phyloP scores from a whole-genome alignment of 2,113 vertebrate species.

The Euleptes europaea region DNA sequence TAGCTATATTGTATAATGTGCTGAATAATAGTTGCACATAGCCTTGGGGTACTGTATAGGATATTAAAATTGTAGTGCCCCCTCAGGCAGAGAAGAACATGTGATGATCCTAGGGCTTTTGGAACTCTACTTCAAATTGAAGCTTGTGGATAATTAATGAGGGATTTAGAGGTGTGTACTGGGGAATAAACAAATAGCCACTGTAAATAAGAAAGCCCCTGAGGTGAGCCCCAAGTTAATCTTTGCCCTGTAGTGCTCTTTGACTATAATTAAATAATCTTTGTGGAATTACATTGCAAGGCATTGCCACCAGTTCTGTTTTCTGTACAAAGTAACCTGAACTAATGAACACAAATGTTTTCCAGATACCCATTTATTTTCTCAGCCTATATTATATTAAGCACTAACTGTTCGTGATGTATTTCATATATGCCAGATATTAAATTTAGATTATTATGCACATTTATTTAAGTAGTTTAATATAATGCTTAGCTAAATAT shows the following conservation, averaged over 20 bases:
- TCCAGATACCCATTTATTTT: background rate
- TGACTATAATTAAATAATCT: constrained; percentile 42
- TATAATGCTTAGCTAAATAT: background rate
- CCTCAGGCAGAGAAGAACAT: constrained; percentile 26
- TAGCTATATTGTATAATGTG: constrained; percentile 42
- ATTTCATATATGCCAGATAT: background rate
- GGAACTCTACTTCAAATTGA: constrained; percentile 40
- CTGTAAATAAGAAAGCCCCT: constrained; percentile 50
- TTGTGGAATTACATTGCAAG: constrained; percentile 38
- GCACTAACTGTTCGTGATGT: background rate
- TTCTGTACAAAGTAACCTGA: constrained; percentile 33
- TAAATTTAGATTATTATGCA: background rate
- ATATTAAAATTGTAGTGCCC: constrained; percentile 38
- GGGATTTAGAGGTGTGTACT: constrained; percentile 35
- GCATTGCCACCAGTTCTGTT: background rate
- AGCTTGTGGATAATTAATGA: constrained; percentile 63
- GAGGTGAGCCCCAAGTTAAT: constrained; percentile 11
- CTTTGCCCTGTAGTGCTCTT: constrained; percentile 15
- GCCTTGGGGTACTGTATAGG: constrained; percentile 20
- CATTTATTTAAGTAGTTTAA: background rate
- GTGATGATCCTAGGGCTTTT: constrained; percentile 24
- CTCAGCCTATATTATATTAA: background rate
- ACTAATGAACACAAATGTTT: constrained; percentile 26
- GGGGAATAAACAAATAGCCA: constrained; percentile 56
- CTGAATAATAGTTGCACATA: constrained; percentile 48